Conservation (phyloP, 2,113 vertebrate genomes). For the Phalacrocorax aristotelis region DNA sequence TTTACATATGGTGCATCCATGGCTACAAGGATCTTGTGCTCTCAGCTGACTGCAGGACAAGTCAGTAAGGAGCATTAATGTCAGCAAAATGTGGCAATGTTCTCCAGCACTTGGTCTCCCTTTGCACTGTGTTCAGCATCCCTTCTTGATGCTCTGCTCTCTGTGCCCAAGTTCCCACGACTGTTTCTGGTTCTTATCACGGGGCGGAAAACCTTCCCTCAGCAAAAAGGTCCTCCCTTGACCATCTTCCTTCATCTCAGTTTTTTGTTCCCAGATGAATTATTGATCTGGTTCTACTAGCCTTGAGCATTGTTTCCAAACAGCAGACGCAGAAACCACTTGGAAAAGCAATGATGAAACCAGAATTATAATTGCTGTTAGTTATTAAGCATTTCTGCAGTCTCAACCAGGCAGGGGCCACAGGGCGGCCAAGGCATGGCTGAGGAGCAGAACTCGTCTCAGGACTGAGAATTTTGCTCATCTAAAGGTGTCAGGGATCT, state of each 20-base stretch:
- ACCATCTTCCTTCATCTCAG: not conserved
- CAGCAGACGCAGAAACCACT: not conserved
- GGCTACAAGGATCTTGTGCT: not conserved
- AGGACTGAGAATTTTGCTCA: not conserved
- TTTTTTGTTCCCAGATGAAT: constrained; percentile 11
- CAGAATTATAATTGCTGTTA: not conserved
- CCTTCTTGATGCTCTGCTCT: not conserved
- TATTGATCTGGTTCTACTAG: constrained; percentile 34
- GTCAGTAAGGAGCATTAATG: not conserved
- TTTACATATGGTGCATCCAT: not conserved
- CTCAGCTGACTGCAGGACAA: not conserved
- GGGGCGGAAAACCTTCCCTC: not conserved
- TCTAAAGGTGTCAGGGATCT: not conserved
- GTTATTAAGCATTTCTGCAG: not conserved
- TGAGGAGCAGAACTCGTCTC: not conserved
- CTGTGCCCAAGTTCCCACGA: not conserved
- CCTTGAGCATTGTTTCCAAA: constrained; percentile 39
- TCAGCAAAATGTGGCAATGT: not conserved
- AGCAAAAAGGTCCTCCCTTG: not conserved
- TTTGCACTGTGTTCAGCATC: not conserved
- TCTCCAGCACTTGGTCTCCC: not conserved
- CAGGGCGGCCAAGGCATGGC: not conserved
- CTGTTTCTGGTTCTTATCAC: not conserved
- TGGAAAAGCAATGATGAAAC: constrained; percentile 29
- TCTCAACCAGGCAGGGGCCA: not conserved